These are phyloP conservation scores for Neoitamus cyanurus DNA, from an alignment of 2,888 invertebrate genomes.

Conservation along the genomic window DNA sequence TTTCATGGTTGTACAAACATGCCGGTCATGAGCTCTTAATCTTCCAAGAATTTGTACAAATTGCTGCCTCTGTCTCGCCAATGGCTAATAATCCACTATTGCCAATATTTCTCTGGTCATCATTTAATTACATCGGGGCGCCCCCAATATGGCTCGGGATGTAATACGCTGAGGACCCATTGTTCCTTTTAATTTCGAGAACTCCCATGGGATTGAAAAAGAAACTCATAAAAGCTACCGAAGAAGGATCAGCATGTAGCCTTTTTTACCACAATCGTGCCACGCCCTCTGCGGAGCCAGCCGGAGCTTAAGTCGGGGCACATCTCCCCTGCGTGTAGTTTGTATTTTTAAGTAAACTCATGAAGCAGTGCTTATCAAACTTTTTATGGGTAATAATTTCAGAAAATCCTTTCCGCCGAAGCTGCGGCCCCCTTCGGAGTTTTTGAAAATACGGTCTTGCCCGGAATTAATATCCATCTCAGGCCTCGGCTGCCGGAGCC, in stretches of 20 bases:
- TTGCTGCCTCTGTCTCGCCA: too few species aligned
- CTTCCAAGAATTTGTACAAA: background rate
- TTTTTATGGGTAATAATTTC: background rate
- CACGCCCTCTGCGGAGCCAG: background rate
- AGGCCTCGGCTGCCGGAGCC: background rate
- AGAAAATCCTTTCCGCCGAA: background rate
- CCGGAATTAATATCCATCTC: background rate
- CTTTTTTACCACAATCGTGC: background rate
- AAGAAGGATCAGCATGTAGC: background rate
- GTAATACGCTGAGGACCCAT: background rate
- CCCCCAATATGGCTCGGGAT: background rate
- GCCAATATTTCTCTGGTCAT: background rate
- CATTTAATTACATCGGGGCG: background rate
- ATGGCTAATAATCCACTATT: background rate
- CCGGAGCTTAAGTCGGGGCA: background rate
- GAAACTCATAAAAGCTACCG: background rate
- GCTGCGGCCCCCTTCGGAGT: background rate
- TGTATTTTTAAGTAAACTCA: background rate
- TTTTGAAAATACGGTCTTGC: background rate
- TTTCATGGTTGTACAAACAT: background rate
- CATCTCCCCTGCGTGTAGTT: background rate
- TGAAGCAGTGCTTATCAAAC: background rate
- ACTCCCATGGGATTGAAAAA: background rate
- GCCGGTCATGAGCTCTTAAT: background rate
- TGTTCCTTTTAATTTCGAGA: background rate